Evolutionary conservation across 2,888 invertebrate genomes (phyloP).

Genomic region (Corythucha ciliata): DNA sequence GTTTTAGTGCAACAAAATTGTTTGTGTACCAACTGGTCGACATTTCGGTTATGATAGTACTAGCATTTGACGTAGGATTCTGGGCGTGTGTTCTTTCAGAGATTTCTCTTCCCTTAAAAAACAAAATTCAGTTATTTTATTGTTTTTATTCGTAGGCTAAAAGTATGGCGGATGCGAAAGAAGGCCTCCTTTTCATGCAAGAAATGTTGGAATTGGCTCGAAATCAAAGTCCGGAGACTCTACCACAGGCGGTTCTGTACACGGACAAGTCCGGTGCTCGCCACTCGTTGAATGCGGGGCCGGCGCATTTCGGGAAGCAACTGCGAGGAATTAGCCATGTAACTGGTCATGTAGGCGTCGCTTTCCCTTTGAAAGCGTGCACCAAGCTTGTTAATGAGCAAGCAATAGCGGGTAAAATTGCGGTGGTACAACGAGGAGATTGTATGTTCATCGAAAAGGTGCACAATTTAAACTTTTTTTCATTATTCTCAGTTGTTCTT

Average conservation of each 20-base stretch:
- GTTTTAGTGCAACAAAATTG: no score
- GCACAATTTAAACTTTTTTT: slow-evolving; percentile 15
- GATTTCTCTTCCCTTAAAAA: no score
- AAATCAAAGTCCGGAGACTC: slow-evolving; percentile 52
- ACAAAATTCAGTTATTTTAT: no score
- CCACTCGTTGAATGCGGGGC: slow-evolving; percentile 62
- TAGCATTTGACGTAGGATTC: no score
- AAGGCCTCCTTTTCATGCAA: slow-evolving; percentile 90
- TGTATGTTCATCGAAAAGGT: slow-evolving; percentile 94
- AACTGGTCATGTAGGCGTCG: slow-evolving; percentile 54
- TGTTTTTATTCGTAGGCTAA: no score
- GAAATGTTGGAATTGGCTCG: slow-evolving; percentile 90
- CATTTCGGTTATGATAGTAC: no score
- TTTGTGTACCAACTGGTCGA: no score
- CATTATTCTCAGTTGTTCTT: neutral
- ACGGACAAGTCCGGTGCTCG: slow-evolving; percentile 29
- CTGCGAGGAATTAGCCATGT: slow-evolving; percentile 52
- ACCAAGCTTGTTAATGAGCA: slow-evolving; percentile 48
- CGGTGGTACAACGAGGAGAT: slow-evolving; percentile 77
- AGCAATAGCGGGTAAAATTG: slow-evolving; percentile 61
- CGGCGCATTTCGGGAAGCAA: slow-evolving; percentile 82
- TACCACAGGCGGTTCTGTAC: slow-evolving; percentile 49
- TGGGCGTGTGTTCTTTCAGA: no score
- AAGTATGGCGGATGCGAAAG: slow-evolving; percentile 75
- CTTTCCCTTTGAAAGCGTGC: slow-evolving; percentile 63